Evolutionary conservation across 2,888 invertebrate genomes (phyloP), one percentile per base, ranked within the genome.

Genomic region (Campaea margaritaria): DNA sequence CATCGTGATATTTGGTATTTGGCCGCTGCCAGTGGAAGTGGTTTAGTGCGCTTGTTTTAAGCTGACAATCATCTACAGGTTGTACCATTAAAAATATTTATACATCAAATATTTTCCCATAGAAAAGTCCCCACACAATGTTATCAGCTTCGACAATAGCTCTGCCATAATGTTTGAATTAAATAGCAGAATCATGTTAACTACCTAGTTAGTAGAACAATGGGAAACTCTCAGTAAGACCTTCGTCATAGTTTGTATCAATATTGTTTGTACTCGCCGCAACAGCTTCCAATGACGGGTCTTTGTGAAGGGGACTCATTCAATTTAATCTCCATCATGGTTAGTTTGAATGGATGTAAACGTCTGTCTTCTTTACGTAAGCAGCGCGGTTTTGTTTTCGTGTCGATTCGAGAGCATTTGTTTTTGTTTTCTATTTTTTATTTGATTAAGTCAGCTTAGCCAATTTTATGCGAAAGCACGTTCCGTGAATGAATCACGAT

Each of bases 201-300:
- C 64, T 66, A 57, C 41, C 57, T 70, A 58, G 69, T 73, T 75
- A 75, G 68, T 65, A 59, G 73, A 84, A 89, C 85, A 87, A 86
- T 84, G 68, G 75, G 70, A 70, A 62, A 63, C 66, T 71, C 69
- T 75, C 12, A 54, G 16, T 74, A 73, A 73, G 78, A 72, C 76
- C 59, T 53, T 59, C 53, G 58, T 45, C 48, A 44, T 39, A 58
- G 47, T 58, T 58, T 38, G 47, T 58, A 44, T 49, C 49, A 49
- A 52, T 52, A 52, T 43, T 47, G 52, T 48, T 34, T 14, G 34
- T 31, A 34, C 14, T 56, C 42, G 42, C 16, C 46, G 42, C 36
- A n/a, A 15, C 14, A 45, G 45, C 54, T 46, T 54, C 54, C 45
- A 49, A 54, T 31, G 47, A 5, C 44, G 43, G 43, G 51, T 39